phyloP scores from a whole-genome alignment of 2,113 vertebrate species.

The Tetrao urogallus region DNA sequence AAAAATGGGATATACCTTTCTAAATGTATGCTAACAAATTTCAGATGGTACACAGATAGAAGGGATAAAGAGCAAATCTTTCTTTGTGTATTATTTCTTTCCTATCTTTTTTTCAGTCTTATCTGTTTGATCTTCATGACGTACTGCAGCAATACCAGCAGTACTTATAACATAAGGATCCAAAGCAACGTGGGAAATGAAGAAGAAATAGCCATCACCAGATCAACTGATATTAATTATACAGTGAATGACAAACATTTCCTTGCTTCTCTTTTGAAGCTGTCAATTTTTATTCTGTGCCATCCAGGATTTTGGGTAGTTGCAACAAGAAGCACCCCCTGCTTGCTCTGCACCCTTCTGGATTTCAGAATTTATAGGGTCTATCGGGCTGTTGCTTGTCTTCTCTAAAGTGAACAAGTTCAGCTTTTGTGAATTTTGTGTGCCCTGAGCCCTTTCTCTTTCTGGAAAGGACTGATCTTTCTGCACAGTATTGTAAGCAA shows the following conservation, averaged over 20 bases:
- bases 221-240: not conserved
- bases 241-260: not conserved
- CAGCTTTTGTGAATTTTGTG: not conserved
- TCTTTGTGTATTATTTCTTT: not conserved
- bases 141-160: not conserved
- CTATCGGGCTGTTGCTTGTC: not conserved
- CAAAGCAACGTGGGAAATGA: not conserved
- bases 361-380: not conserved
- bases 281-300: not conserved
- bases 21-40: not conserved
- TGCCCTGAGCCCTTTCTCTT: not conserved
- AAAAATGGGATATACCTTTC: not conserved
- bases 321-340: not conserved
- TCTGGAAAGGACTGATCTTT: not conserved
- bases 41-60: not conserved
- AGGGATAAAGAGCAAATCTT: not conserved
- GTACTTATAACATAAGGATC: not conserved
- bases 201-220: not conserved
- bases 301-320: accelerated
- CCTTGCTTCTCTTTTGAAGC: not conserved
- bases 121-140: not conserved
- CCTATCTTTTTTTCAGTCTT: not conserved
- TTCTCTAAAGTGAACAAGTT: not conserved
- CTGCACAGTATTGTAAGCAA: not conserved
- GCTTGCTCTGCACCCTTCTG: not conserved